phyloP scores from a whole-genome alignment of 2,888 invertebrate genomes.

The Drosophila tripunctata region DNA sequence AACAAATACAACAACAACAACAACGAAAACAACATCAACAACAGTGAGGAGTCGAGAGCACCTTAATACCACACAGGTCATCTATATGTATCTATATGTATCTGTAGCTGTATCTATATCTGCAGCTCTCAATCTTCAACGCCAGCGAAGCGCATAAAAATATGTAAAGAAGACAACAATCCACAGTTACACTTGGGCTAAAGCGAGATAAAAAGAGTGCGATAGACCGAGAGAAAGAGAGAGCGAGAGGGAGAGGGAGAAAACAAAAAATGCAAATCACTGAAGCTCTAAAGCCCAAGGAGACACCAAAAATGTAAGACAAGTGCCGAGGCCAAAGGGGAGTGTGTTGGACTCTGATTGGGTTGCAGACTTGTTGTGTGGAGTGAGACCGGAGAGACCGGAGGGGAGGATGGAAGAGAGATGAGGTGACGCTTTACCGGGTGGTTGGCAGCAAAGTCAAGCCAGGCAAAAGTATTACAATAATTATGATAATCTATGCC shows the following conservation, averaged over 20 bases:
- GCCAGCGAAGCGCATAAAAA: conserved; percentile 62
- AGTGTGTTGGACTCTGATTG: conserved; percentile 21
- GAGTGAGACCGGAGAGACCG: neutral
- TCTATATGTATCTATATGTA: conserved; percentile 45
- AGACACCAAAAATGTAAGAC: conserved; percentile 32
- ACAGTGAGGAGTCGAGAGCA: conserved; percentile 20
- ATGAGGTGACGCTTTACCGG: conserved; percentile 42
- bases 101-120: conserved; percentile 32
- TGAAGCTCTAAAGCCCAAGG: conserved; percentile 72
- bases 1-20: conserved; percentile 27
- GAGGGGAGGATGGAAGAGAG: neutral
- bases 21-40: conserved; percentile 25
- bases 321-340: conserved; percentile 6
- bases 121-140: conserved; percentile 47
- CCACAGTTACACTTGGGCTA: no score
- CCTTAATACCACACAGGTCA: conserved; percentile 65
- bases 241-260: conserved; percentile 6
- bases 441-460: conserved; percentile 63
- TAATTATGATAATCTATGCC: conserved; percentile 81
- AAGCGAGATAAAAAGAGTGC: conserved; percentile 4
- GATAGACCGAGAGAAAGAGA: neutral
- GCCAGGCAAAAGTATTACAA: conserved; percentile 78
- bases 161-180: conserved; percentile 52
- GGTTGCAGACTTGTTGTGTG: conserved; percentile 20
- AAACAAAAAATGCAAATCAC: conserved; percentile 68